Evolutionary conservation across 1,140 invertebrate species (phyloP), one percentile per base, ranked within the genome.

Genomic region (Drosophila suzukii): DNA sequence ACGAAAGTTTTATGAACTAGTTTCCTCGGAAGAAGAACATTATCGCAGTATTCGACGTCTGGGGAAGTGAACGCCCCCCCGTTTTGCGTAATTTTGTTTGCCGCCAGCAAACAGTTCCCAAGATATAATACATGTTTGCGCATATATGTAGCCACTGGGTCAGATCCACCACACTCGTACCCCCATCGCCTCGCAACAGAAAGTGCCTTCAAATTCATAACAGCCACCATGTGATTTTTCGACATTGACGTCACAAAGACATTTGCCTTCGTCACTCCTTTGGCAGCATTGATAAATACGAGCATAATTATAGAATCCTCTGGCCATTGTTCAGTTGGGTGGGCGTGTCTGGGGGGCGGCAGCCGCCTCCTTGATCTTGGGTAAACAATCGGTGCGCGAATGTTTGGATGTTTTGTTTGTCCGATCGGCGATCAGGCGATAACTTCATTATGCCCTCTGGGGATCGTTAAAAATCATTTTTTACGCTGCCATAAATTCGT

Each of bases 161-260:
- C 60, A 39, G 5, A 10, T 65, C 5, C 12, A 7, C 3, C 24
- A 43, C 15, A 43, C n/a, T 15, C 13, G 38, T 12, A 43, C 3
- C 2, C 15, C 49, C 67, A 46, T 70, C 32, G 24, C 49, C 34
- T 12, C 47, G 38, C 30, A 13, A 38, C 15, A 27, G 20, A 58
- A 68, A 38, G 12, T 32, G 24, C 32, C 20, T n/a, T 38, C 17
- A 15, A 56, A 36, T 56, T 50, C 3, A 4, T 49, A 68, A 34
- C 62, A 34, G 38, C 20, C 47, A 43, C 30, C 70, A 72, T 60
- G 55, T 72, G 67, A 73, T 60, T 53, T 59, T 38, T 41, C n/a
- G 46, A 8, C 20, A 47, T 75, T 75, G 72, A 76, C 73, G 73
- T 76, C 72, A 76, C 55, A 8, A 47, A 67, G 73, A 67, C 73